These are phyloP conservation scores for Cyrtodaria siliqua DNA, from an alignment of 2,888 invertebrate species.

Conservation along the genomic window DNA sequence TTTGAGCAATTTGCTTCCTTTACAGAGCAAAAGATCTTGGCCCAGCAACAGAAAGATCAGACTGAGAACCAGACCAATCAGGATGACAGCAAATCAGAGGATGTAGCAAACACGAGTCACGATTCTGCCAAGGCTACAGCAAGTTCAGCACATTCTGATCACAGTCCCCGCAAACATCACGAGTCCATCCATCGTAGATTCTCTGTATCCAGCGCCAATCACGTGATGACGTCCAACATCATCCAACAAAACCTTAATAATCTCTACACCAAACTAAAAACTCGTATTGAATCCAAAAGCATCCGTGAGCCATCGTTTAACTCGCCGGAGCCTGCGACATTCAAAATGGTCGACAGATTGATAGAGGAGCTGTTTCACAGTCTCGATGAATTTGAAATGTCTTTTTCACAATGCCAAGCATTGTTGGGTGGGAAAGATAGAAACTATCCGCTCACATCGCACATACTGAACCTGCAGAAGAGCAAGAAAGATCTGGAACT, in stretches of 20 bases:
- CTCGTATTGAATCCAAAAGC: constrained; percentile 8
- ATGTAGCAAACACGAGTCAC: too few species aligned
- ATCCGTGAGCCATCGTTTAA: constrained; percentile 28
- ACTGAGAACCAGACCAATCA: not conserved
- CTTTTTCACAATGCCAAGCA: constrained; percentile 55
- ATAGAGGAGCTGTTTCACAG: constrained; percentile 48
- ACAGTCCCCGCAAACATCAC: not conserved
- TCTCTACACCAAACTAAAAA: constrained; percentile 47
- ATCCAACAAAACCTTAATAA: constrained; percentile 52
- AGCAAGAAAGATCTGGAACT: constrained; percentile 50
- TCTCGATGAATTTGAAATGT: constrained; percentile 51
- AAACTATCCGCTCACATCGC: constrained; percentile 57
- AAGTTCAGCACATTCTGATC: not conserved
- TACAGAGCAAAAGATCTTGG: constrained; percentile 21
- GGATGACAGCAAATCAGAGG: too few species aligned
- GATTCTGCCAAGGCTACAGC: too few species aligned
- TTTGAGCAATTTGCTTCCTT: not conserved
- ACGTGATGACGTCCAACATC: constrained; percentile 39
- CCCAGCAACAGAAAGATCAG: constrained; percentile 9
- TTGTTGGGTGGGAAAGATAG: constrained; percentile 56
- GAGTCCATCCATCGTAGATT: constrained; percentile 9
- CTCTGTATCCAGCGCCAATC: constrained; percentile 36
- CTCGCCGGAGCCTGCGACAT: constrained; percentile 55
- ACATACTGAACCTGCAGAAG: constrained; percentile 56
- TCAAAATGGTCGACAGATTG: constrained; percentile 53